These are phyloP conservation scores for Drosophila rellima DNA, from an alignment of 2,888 invertebrate species.

Conservation along the genomic window DNA sequence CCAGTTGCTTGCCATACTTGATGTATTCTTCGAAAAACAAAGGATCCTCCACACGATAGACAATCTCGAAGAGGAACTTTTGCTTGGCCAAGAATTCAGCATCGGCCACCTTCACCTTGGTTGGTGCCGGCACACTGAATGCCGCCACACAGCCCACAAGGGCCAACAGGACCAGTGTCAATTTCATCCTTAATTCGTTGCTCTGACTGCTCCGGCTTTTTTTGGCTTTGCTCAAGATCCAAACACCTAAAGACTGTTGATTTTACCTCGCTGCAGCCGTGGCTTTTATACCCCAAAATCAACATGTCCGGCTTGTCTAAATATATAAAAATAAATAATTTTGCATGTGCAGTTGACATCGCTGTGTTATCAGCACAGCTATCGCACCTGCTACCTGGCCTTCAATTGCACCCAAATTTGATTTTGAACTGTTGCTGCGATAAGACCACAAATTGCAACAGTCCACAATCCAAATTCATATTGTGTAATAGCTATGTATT, in stretches of 20 bases:
- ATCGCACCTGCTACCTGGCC: conserved; percentile 3
- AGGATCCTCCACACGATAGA: conserved; percentile 73
- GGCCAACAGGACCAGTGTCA: conserved; percentile 78
- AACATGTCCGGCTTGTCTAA: conserved; percentile 48
- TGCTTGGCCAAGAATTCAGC: conserved; percentile 73
- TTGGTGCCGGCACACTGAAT: conserved; percentile 59
- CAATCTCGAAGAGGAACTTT: conserved; percentile 78
- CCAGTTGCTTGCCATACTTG: conserved; percentile 67
- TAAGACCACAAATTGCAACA: conserved; percentile 11
- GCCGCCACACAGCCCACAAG: conserved; percentile 79
- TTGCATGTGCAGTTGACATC: conserved; percentile 31
- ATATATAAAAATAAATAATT: conserved; percentile 31
- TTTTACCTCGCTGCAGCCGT: conserved; percentile 23
- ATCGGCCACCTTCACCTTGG: conserved; percentile 74
- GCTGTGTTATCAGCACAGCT: conserved; percentile 23
- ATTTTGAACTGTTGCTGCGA: not conserved
- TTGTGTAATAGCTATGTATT: conserved; percentile 39
- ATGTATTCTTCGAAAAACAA: conserved; percentile 81
- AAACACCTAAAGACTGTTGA: conserved; percentile 82
- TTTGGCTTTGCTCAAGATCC: conserved; percentile 53
- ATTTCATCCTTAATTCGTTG: conserved; percentile 68
- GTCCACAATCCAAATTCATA: not conserved
- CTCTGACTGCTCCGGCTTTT: conserved; percentile 70
- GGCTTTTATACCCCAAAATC: conserved; percentile 63
- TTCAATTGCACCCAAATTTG: conserved; percentile 7